Conservation (phyloP, 2,113 vertebrate species). For the Sebastes schlegelii region DNA sequence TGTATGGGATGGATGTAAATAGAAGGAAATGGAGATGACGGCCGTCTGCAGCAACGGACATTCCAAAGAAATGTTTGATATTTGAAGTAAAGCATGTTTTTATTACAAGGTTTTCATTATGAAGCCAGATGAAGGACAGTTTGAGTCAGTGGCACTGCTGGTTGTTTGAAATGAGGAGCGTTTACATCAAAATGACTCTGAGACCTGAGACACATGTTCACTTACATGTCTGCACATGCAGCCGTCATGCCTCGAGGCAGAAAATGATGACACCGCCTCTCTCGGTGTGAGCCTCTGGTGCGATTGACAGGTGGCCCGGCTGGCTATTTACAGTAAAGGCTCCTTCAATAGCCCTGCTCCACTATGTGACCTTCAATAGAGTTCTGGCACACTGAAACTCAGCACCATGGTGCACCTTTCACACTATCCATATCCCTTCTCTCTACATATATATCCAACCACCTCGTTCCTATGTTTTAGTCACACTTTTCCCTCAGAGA, state of each 20-base stretch:
- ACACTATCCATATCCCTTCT: slow-evolving; percentile 20
- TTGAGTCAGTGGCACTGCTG: not conserved
- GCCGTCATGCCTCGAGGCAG: slow-evolving; percentile 1
- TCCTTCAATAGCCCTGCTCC: slow-evolving; percentile 62
- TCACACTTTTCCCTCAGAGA: not conserved
- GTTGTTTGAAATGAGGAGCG: not conserved
- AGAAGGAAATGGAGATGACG: slow-evolving; percentile 51
- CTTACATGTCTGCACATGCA: slow-evolving; percentile 6
- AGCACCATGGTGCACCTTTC: slow-evolving; percentile 45
- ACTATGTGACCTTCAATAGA: slow-evolving; percentile 81
- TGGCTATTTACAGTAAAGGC: slow-evolving; percentile 81
- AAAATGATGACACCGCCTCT: slow-evolving; percentile 52
- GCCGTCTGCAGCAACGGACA: slow-evolving; percentile 8
- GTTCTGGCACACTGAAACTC: slow-evolving; percentile 62
- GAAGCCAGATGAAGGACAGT: not conserved
- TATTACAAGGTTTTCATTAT: not conserved
- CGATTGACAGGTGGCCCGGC: slow-evolving; percentile 70
- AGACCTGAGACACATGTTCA: not conserved
- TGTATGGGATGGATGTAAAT: slow-evolving; percentile 59
- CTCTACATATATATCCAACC: not conserved
- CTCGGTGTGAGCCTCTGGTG: slow-evolving; percentile 20
- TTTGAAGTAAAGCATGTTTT: not conserved
- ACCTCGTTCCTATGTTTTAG: not conserved
- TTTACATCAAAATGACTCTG: not conserved
- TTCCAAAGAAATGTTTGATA: slow-evolving; percentile 24